Percentiles rank a stretch among this genome's conserved stretches.
phyloP scores from a whole-genome alignment of 2,113 vertebrate species.

The Callocephalon fimbriatum region DNA sequence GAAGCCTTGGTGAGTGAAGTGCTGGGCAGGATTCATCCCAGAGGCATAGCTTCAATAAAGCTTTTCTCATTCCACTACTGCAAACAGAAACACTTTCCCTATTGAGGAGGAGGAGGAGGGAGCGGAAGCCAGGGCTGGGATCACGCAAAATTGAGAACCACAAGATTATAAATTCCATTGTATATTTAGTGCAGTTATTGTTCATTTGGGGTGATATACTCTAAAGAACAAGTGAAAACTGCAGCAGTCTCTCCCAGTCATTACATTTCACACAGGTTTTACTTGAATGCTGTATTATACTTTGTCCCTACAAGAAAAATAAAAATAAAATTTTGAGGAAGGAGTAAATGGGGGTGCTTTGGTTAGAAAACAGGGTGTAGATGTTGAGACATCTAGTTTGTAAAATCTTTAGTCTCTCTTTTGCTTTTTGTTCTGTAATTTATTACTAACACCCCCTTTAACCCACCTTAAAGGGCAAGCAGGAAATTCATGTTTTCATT shows the following conservation, averaged over 20 bases:
- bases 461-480: conserved; percentile 80
- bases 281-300: not conserved
- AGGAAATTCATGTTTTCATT: conserved; percentile 80
- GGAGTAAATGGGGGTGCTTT: not conserved
- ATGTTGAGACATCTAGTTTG: not conserved
- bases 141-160: not conserved
- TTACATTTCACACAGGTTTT: conserved; percentile 9
- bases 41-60: not conserved
- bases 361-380: not conserved
- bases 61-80: not conserved
- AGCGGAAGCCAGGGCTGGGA: not conserved
- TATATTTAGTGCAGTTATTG: not conserved
- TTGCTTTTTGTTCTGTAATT: conserved; percentile 74
- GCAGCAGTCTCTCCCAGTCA: not conserved
- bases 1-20: not conserved
- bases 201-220: not conserved
- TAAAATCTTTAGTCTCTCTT: conserved; percentile 17
- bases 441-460: conserved; percentile 75
- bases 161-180: not conserved
- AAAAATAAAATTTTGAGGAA: not conserved
- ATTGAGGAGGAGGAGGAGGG: not conserved
- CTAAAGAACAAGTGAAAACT: not conserved
- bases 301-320: not conserved
- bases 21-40: not conserved
- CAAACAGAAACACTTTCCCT: not conserved